Evolutionary conservation across 2,888 invertebrate genomes (phyloP).

Genomic region (Ichneumon xanthorius): DNA sequence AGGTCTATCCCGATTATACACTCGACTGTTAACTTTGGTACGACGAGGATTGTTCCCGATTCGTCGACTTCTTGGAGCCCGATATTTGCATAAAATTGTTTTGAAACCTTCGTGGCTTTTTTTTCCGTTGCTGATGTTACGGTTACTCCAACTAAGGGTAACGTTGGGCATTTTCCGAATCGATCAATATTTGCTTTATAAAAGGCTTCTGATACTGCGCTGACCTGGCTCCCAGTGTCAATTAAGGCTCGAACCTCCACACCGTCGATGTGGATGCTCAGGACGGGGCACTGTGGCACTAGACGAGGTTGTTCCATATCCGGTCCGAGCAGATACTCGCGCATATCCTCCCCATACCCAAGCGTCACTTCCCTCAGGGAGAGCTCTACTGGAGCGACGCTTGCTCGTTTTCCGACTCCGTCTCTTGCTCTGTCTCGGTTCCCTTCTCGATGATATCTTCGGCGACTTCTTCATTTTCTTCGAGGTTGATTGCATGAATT

Average conservation of each 20-base stretch:
- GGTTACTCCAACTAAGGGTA: conserved; percentile 21
- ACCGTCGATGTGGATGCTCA: neutral
- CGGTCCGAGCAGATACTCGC: no score
- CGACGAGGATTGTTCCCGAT: neutral
- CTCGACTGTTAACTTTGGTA: neutral
- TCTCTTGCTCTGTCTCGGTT: no score
- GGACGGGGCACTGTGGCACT: no score
- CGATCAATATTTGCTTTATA: neutral
- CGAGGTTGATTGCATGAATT: no score
- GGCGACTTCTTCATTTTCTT: no score
- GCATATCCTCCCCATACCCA: no score
- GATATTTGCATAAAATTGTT: conserved; percentile 4
- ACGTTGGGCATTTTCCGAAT: neutral
- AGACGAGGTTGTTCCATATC: no score
- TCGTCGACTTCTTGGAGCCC: neutral
- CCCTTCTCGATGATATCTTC: no score
- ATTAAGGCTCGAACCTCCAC: neutral
- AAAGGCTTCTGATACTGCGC: neutral
- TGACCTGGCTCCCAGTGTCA: neutral
- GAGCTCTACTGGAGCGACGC: no score
- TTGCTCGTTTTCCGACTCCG: no score
- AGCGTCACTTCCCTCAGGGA: no score
- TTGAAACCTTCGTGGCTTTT: neutral
- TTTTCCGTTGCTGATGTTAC: conserved; percentile 18
- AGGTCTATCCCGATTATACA: conserved; percentile 8